A percentile compares a stretch with the other conserved stretches of the same genome.
Conservation (phyloP, 2,113 vertebrate species). For the Caranx melampygus region DNA sequence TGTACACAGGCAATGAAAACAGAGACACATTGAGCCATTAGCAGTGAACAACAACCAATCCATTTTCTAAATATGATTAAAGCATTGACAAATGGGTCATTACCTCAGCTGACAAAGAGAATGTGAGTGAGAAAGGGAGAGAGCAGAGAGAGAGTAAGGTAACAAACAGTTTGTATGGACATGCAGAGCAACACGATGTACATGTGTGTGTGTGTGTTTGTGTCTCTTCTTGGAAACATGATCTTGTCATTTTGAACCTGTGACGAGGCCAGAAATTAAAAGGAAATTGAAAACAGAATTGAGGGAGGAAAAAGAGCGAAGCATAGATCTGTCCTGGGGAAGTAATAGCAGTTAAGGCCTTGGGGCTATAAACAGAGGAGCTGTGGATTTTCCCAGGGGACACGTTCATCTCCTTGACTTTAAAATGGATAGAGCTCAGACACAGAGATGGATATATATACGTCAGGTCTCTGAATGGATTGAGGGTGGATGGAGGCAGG, state of each 20-base stretch:
- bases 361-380: constrained; percentile 62
- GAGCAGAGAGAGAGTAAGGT: background rate
- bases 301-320: constrained; percentile 8
- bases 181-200: background rate
- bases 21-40: constrained; percentile 56
- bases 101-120: constrained; percentile 51
- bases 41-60: constrained; percentile 60
- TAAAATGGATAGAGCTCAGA: constrained; percentile 47
- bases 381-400: constrained; percentile 58
- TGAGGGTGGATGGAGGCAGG: constrained; percentile 24
- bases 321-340: constrained; percentile 42
- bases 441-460: constrained; percentile 65
- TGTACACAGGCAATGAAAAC: constrained; percentile 52
- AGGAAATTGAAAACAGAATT: background rate
- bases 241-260: background rate
- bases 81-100: constrained; percentile 72
- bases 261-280: background rate
- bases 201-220: background rate
- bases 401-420: constrained; percentile 69
- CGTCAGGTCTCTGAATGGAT: constrained; percentile 50
- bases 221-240: background rate
- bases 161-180: background rate
- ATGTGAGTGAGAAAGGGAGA: background rate
- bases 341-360: constrained; percentile 69
- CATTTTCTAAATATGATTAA: constrained; percentile 72